Conservation (phyloP, 2,888 invertebrate genomes). For the Ganaspis brasiliensis region DNA sequence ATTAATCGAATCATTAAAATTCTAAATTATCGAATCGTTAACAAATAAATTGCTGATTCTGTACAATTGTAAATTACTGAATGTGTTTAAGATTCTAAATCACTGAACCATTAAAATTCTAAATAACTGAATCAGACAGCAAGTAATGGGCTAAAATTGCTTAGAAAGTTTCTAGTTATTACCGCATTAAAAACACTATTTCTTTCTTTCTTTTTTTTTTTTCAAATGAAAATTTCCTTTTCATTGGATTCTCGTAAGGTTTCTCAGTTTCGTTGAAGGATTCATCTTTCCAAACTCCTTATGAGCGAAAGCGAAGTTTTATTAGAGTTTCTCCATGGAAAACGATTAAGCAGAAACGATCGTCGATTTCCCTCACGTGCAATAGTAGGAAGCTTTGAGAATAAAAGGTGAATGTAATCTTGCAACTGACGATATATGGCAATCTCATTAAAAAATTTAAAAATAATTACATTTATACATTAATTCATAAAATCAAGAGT, state of each 20-base stretch:
- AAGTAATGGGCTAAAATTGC: background rate
- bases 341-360: constrained; percentile 21
- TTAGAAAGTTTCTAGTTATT: constrained; percentile 8
- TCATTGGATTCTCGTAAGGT: background rate
- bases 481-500: background rate
- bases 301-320: constrained; percentile 35
- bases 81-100: no score
- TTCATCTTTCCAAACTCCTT: constrained; percentile 1
- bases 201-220: constrained; percentile 7
- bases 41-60: no score
- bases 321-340: constrained; percentile 42
- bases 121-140: background rate
- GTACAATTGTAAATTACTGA: no score
- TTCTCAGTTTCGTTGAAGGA: constrained; percentile 6
- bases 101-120: no score
- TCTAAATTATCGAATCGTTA: no score
- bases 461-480: background rate
- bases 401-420: constrained; percentile 26
- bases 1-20: no score
- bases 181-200: constrained; percentile 16
- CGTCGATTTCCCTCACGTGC: constrained; percentile 21
- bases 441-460: constrained; percentile 13
- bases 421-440: background rate
- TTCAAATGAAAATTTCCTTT: constrained; percentile 2
- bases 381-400: constrained; percentile 19